Evolutionary conservation across 2,113 vertebrate genomes (phyloP).

Genomic region (Polyodon spathula): DNA sequence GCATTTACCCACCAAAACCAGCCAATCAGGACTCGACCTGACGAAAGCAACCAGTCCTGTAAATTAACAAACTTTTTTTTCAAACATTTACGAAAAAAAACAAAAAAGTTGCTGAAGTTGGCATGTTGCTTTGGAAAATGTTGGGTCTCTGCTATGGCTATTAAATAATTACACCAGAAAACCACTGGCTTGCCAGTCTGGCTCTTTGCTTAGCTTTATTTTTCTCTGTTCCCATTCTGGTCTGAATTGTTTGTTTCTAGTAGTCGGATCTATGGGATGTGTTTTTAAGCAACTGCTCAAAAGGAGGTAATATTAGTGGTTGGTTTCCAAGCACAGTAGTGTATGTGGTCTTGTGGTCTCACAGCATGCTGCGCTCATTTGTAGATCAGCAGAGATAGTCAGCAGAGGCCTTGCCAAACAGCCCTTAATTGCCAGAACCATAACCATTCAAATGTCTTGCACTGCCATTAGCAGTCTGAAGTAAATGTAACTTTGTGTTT

Average conservation of each 20-base stretch:
- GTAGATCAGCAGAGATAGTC: slow-evolving; percentile 9
- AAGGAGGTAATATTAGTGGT: slow-evolving; percentile 17
- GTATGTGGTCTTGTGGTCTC: slow-evolving; percentile 14
- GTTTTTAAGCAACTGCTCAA: slow-evolving; percentile 23
- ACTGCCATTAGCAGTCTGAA: too few species aligned
- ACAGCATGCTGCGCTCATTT: slow-evolving; percentile 23
- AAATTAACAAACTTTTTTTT: too few species aligned
- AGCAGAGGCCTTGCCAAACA: background rate
- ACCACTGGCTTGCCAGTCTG: slow-evolving; percentile 36
- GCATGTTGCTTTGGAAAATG: slow-evolving; percentile 47
- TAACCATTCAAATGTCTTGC: background rate
- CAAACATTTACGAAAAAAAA: slow-evolving; percentile 15
- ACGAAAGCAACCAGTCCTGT: too few species aligned
- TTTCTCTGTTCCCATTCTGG: slow-evolving; percentile 23
- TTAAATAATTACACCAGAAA: slow-evolving; percentile 58
- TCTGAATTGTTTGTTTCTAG: slow-evolving; percentile 40
- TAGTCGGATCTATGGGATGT: slow-evolving; percentile 34
- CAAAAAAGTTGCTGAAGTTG: slow-evolving; percentile 45
- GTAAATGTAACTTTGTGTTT: too few species aligned
- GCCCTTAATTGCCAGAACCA: background rate
- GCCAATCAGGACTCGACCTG: too few species aligned
- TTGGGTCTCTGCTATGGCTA: slow-evolving; percentile 44
- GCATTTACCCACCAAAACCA: too few species aligned
- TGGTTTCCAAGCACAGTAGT: slow-evolving; percentile 25
- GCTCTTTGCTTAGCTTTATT: slow-evolving; percentile 30